Conservation (phyloP, 37 sponge, comb jelly and placozoan species). For the Chondrosia reniformis region DNA sequence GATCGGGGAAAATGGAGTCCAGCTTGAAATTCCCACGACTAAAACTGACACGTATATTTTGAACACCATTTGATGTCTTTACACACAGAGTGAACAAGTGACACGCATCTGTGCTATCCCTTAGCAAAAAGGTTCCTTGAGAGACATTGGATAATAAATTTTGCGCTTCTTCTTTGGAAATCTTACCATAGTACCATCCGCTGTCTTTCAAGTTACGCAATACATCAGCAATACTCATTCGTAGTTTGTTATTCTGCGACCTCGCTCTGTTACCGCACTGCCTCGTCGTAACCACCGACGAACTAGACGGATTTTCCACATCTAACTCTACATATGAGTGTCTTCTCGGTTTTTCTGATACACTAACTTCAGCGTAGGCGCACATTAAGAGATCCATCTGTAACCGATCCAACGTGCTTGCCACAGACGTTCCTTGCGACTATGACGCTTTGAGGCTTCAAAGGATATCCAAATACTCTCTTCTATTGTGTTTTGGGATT, state of each 20-base stretch:
- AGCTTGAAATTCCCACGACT: conserved; percentile 82
- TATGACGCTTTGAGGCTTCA: not conserved
- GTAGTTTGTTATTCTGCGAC: conserved; percentile 6
- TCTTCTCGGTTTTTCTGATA: not conserved
- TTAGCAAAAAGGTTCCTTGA: conserved; percentile 78
- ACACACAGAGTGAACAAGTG: conserved; percentile 85
- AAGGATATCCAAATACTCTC: not conserved
- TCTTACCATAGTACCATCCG: conserved; percentile 95
- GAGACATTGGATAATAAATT: conserved; percentile 49
- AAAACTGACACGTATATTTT: conserved; percentile 76
- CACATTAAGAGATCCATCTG: conserved; percentile 12
- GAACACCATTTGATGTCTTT: conserved; percentile 49
- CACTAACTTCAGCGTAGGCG: conserved; percentile 23
- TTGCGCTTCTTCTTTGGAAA: conserved; percentile 72
- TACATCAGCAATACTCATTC: conserved; percentile 70
- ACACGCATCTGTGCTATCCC: conserved; percentile 84
- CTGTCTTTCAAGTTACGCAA: conserved; percentile 69
- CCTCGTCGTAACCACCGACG: not conserved
- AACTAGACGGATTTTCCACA: not conserved
- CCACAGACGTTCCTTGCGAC: too few species aligned
- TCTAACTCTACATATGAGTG: conserved; percentile 20
- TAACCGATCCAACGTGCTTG: too few species aligned
- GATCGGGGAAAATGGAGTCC: conserved; percentile 72
- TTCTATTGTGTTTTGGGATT: not conserved
- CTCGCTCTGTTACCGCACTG: not conserved